phyloP scores from a whole-genome alignment of 1,140 invertebrate species.

The Philaenus spumarius region DNA sequence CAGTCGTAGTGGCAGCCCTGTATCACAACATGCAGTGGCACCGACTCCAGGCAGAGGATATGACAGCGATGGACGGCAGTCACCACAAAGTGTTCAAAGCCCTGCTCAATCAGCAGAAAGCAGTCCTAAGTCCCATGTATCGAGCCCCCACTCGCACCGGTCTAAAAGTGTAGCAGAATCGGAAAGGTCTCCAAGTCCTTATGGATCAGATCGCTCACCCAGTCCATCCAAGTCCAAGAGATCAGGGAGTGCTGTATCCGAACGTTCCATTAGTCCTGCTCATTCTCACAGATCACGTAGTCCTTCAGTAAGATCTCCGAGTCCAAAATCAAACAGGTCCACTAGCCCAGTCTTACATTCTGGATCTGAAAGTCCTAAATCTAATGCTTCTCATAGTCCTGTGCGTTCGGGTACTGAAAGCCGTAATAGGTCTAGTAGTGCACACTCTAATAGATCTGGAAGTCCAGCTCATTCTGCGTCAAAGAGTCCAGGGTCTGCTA shows the following conservation, averaged over 20 bases:
- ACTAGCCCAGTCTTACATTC: slow-evolving; percentile 2
- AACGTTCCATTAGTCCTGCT: slow-evolving; percentile 1
- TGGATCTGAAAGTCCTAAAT: slow-evolving; percentile 8
- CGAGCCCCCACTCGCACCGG: slow-evolving; percentile 7
- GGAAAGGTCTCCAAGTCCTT: slow-evolving; percentile 5
- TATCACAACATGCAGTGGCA: neutral
- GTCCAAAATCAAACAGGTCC: slow-evolving; percentile 19
- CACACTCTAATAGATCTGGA: slow-evolving; percentile 27
- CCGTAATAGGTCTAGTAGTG: slow-evolving; percentile 20
- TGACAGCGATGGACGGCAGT: slow-evolving; percentile 4
- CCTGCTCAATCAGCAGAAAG: neutral
- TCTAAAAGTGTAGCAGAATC: slow-evolving; percentile 10
- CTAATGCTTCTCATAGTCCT: slow-evolving; percentile 6
- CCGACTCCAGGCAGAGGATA: slow-evolving; percentile 2
- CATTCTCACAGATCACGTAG: slow-evolving; percentile 38
- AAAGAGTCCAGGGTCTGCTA: slow-evolving; percentile 33
- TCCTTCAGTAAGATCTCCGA: slow-evolving; percentile 26
- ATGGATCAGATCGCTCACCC: slow-evolving; percentile 5
- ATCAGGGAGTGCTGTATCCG: neutral
- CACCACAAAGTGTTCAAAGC: neutral
- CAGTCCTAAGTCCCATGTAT: neutral
- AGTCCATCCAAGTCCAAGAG: neutral
- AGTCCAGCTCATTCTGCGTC: slow-evolving; percentile 29
- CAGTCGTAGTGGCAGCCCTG: slow-evolving; percentile 19
- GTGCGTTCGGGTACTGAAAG: slow-evolving; percentile 13